phyloP scores from a whole-genome alignment of 2,888 invertebrate species.

The Brachyopa scutellaris region DNA sequence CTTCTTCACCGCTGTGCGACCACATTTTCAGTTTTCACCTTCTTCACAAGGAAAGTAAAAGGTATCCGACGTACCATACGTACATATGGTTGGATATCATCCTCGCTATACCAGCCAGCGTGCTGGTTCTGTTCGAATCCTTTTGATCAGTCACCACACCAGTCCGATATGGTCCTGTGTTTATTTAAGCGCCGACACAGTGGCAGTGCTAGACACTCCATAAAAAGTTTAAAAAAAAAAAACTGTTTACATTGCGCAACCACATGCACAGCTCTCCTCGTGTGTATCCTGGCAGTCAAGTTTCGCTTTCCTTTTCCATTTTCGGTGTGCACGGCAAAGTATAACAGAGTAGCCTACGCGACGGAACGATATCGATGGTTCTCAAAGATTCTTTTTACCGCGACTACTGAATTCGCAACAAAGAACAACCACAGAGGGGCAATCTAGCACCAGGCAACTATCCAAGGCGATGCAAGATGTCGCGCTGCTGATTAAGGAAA shows the following conservation, averaged over 20 bases:
- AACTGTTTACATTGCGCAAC: slow-evolving; percentile 45
- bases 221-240: slow-evolving; percentile 28
- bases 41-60: slow-evolving; percentile 65
- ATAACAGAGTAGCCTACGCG: slow-evolving; percentile 55
- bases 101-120: too few species aligned
- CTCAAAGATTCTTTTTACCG: slow-evolving; percentile 58
- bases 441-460: slow-evolving; percentile 47
- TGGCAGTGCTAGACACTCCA: slow-evolving; percentile 22
- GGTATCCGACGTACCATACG: slow-evolving; percentile 1
- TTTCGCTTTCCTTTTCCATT: slow-evolving; percentile 65
- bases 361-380: slow-evolving; percentile 53
- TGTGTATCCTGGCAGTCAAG: slow-evolving; percentile 23
- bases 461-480: slow-evolving; percentile 38
- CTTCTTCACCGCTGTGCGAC: slow-evolving; percentile 35
- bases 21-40: slow-evolving; percentile 62
- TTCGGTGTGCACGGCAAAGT: slow-evolving; percentile 59
- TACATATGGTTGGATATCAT: too few species aligned
- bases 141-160: slow-evolving; percentile 45
- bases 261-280: slow-evolving; percentile 1
- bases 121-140: slow-evolving; percentile 35
- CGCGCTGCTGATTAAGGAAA: slow-evolving; percentile 65
- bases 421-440: slow-evolving; percentile 35
- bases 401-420: slow-evolving; percentile 45
- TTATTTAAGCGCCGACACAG: slow-evolving; percentile 60
- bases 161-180: slow-evolving; percentile 28